Conservation (phyloP, 2,888 invertebrate genomes). For the Pharmacophagus antenor region DNA sequence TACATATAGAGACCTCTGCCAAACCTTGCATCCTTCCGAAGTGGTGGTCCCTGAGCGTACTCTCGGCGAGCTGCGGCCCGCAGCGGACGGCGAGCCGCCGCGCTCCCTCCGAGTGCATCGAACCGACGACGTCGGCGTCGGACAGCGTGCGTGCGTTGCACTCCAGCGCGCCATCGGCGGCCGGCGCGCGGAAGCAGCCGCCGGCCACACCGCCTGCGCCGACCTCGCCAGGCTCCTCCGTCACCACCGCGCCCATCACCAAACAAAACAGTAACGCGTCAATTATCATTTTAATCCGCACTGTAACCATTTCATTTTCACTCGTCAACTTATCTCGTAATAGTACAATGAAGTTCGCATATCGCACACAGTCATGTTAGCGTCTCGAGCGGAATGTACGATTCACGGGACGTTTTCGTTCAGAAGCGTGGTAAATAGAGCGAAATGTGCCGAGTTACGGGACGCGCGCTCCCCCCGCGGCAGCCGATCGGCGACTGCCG, state of each 20-base stretch:
- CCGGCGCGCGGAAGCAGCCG: conserved; percentile 70
- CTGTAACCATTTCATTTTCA: conserved; percentile 78
- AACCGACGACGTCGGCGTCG: conserved; percentile 83
- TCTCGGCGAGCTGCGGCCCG: conserved; percentile 82
- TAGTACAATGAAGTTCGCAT: conserved; percentile 57
- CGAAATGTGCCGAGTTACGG: conserved; percentile 40
- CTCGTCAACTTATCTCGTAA: conserved; percentile 63
- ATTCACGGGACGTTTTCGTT: conserved; percentile 57
- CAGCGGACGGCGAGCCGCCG: conserved; percentile 88
- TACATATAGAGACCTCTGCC: conserved; percentile 87
- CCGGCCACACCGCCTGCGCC: conserved; percentile 72
- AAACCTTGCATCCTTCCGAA: conserved; percentile 88
- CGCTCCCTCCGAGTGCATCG: conserved; percentile 85
- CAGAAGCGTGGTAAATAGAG: conserved; percentile 58
- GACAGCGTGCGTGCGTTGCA: conserved; percentile 87
- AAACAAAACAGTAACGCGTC: conserved; percentile 77
- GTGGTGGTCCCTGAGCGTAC: conserved; percentile 86
- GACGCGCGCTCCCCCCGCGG: conserved; percentile 68
- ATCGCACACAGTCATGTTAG: conserved; percentile 63
- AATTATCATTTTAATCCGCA: conserved; percentile 77
- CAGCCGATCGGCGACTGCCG: conserved; percentile 73
- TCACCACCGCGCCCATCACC: conserved; percentile 77
- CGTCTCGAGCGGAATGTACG: conserved; percentile 52
- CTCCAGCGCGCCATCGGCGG: conserved; percentile 64
- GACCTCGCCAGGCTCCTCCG: conserved; percentile 74